Percentiles rank a stretch among this genome's conserved stretches.
These are phyloP conservation scores for Ophthalmotilapia sp. DNA, from an alignment of 2,113 vertebrate species.

Conservation along the genomic window DNA sequence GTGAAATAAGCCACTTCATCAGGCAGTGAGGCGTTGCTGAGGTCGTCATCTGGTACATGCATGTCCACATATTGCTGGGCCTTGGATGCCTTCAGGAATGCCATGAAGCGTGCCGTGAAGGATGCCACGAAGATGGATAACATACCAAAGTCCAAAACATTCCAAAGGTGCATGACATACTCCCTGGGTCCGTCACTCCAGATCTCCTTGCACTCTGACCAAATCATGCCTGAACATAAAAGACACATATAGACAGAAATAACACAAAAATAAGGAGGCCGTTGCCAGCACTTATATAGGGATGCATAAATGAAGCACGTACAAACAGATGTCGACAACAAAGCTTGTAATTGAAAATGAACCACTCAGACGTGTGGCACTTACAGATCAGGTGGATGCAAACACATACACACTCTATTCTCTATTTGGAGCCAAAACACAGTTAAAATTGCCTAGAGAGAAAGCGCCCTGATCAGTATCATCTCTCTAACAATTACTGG, in stretches of 20 bases:
- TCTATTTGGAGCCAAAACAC: conserved; percentile 27
- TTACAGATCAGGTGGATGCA: background rate
- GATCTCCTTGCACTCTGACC: conserved; percentile 97
- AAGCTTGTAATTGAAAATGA: background rate
- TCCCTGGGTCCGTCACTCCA: conserved; percentile 92
- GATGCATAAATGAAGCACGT: background rate
- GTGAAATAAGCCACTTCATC: conserved; percentile 94
- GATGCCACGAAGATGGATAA: conserved; percentile 95
- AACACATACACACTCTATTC: background rate
- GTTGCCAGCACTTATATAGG: background rate
- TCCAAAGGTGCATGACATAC: conserved; percentile 92
- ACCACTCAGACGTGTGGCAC: background rate
- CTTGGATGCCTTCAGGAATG: conserved; percentile 91
- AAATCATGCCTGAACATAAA: conserved; percentile 85
- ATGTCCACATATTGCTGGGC: conserved; percentile 91
- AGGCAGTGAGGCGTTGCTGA: conserved; percentile 85
- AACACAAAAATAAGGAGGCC: background rate
- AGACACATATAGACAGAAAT: background rate
- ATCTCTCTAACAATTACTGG: conserved; percentile 46
- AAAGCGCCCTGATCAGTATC: conserved; percentile 38
- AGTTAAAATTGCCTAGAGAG: conserved; percentile 46
- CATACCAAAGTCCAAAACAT: conserved; percentile 95
- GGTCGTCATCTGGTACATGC: conserved; percentile 80
- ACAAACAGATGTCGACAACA: background rate
- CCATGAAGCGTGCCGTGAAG: conserved; percentile 93